These are phyloP conservation scores for Rhingia campestris DNA, from an alignment of 2,888 invertebrate genomes.

Conservation along the genomic window DNA sequence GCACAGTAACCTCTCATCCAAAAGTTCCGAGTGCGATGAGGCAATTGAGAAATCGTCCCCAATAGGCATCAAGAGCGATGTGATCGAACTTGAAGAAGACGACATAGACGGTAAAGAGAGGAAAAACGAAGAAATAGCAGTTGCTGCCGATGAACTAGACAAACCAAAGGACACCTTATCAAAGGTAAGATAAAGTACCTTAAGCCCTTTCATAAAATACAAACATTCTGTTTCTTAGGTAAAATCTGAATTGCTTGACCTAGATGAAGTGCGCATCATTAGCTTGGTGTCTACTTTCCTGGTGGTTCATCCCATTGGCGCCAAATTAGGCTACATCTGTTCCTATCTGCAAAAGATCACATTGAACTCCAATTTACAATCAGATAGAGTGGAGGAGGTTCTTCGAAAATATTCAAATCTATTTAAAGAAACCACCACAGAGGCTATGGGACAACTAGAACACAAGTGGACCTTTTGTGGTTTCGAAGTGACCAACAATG, in stretches of 20 bases:
- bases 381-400: constrained; percentile 90
- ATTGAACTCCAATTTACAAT: constrained; percentile 88
- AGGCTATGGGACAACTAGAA: constrained; percentile 84
- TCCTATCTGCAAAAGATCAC: constrained; percentile 91
- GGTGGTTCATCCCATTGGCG: constrained; percentile 94
- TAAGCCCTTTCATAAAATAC: constrained; percentile 14
- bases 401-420: constrained; percentile 91
- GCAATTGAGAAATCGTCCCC: constrained; percentile 57
- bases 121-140: constrained; percentile 5
- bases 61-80: constrained; percentile 44
- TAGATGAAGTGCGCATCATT: constrained; percentile 88
- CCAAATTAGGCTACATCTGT: constrained; percentile 94
- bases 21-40: constrained; percentile 77
- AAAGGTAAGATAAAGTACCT: constrained; percentile 18
- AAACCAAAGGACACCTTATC: constrained; percentile 29
- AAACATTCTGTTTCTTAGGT: constrained; percentile 31
- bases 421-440: constrained; percentile 86
- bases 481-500: constrained; percentile 72
- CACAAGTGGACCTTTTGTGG: constrained; percentile 93
- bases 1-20: constrained; percentile 77
- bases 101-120: not conserved
- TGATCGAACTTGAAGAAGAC: constrained; percentile 65
- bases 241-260: constrained; percentile 69
- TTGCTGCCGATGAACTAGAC: constrained; percentile 3
- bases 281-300: constrained; percentile 95